Conservation (phyloP, 1,140 invertebrate species). For the Aphelinus atriplicis region DNA sequence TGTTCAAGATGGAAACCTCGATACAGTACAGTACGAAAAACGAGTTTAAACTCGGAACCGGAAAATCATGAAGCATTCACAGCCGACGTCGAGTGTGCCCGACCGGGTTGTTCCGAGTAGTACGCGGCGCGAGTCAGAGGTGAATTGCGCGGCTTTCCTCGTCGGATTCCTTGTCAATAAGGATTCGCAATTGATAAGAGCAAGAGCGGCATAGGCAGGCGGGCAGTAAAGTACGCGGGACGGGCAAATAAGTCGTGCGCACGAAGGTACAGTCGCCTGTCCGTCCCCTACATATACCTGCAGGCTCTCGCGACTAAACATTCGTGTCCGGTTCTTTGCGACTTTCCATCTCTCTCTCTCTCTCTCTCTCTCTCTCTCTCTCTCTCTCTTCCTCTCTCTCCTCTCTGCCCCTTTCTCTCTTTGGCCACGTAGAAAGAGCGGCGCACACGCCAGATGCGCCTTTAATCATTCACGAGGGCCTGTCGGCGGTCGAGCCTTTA, state of each 20-base stretch:
- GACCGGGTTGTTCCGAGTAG: too few species aligned
- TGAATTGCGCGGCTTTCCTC: slow-evolving; percentile 25
- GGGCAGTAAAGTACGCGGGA: not conserved
- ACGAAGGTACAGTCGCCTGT: too few species aligned
- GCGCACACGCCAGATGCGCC: slow-evolving; percentile 29
- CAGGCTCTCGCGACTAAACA: too few species aligned
- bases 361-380: too few species aligned
- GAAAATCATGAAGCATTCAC: too few species aligned
- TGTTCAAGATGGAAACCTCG: too few species aligned
- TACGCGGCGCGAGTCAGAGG: not conserved
- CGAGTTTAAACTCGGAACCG: too few species aligned
- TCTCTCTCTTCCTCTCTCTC: too few species aligned
- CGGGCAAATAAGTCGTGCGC: not conserved
- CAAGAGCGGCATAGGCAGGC: not conserved
- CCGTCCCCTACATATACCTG: too few species aligned
- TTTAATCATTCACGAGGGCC: slow-evolving; percentile 62
- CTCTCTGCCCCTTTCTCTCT: not conserved
- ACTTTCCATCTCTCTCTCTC: not conserved
- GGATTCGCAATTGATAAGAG: slow-evolving; percentile 30
- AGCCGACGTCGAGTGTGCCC: too few species aligned
- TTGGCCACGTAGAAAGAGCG: slow-evolving; percentile 1
- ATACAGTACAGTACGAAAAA: too few species aligned
- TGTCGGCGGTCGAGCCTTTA: slow-evolving; percentile 57
- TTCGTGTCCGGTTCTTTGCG: slow-evolving; percentile 5
- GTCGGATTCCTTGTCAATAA: slow-evolving; percentile 42